Evolutionary conservation across 1,140 invertebrate species (phyloP).

Genomic region (Artemia franciscana): DNA sequence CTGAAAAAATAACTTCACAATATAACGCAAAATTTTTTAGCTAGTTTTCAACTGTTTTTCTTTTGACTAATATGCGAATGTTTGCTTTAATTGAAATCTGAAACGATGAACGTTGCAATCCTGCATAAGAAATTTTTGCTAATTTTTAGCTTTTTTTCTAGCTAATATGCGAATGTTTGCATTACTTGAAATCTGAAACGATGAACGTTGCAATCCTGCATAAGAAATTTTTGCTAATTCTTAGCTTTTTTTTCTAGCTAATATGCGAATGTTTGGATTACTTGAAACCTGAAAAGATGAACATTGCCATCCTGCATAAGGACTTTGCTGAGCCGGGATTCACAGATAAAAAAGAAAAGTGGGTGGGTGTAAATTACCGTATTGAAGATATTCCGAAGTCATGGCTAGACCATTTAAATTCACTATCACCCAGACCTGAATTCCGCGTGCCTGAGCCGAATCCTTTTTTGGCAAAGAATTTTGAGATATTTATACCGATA

Average conservation of each 20-base stretch:
- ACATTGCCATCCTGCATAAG: constrained; percentile 18
- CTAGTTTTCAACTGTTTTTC: too few relatives aligned
- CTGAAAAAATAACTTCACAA: too few relatives aligned
- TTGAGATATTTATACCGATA: constrained; percentile 31
- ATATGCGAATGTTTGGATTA: constrained; percentile 15
- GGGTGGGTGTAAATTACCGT: constrained; percentile 15
- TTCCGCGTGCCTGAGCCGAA: constrained; percentile 48
- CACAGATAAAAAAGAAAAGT: constrained; percentile 16
- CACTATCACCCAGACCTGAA: constrained; percentile 14
- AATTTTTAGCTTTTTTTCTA: constrained; percentile 11
- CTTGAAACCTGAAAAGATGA: constrained; percentile 16
- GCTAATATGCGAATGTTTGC: constrained; percentile 16
- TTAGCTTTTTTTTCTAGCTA: constrained; percentile 12
- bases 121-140: too few relatives aligned
- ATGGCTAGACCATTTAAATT: constrained; percentile 19
- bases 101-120: too few relatives aligned
- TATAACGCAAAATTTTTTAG: too few relatives aligned
- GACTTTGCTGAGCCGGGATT: constrained; percentile 12
- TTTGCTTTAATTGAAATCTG: too few relatives aligned
- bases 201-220: constrained; percentile 19
- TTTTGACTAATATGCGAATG: too few relatives aligned
- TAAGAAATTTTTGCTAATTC: too few relatives aligned
- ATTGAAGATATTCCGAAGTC: constrained; percentile 17
- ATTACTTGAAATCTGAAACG: constrained; percentile 14
- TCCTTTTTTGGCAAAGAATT: constrained; percentile 56